A percentile compares a stretch with the other conserved stretches of the same genome.
Conservation (phyloP, 1,140 invertebrate genomes). For the Sminthurinus signatus region DNA sequence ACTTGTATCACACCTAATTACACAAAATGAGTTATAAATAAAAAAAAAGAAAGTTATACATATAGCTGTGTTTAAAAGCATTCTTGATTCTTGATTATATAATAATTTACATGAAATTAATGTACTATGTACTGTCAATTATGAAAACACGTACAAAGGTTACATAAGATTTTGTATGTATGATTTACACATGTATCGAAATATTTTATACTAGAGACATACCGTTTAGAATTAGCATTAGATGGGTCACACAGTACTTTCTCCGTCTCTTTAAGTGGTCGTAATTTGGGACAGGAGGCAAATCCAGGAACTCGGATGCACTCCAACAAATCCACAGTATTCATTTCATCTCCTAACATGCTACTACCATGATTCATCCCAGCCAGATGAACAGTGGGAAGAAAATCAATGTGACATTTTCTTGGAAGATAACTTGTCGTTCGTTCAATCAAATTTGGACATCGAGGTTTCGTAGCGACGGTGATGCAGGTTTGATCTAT, state of each 20-base stretch:
- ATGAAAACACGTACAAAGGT: too few relatives aligned
- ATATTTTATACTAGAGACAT: too few relatives aligned
- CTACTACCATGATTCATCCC: background rate
- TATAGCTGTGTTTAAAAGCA: too few relatives aligned
- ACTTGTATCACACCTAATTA: conserved; percentile 47
- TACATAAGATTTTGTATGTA: too few relatives aligned
- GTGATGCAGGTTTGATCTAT: conserved; percentile 38
- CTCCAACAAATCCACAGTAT: conserved; percentile 26
- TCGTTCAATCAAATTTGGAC: conserved; percentile 35
- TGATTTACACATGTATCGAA: too few relatives aligned
- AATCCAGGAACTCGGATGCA: conserved; percentile 44
- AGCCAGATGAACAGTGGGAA: conserved; percentile 30
- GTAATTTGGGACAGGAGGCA: conserved; percentile 46
- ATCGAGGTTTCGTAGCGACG: conserved; percentile 33
- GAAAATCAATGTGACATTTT: conserved; percentile 37
- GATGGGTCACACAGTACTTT: conserved; percentile 50
- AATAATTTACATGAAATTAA: too few relatives aligned
- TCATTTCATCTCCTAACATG: background rate
- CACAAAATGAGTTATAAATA: too few relatives aligned
- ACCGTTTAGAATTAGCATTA: conserved; percentile 48
- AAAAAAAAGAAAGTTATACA: background rate
- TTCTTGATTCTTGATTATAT: too few relatives aligned
- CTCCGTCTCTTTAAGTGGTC: conserved; percentile 46
- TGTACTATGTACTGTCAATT: too few relatives aligned
- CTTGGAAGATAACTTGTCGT: conserved; percentile 11